These are phyloP conservation scores for Dynastes hyllus DNA, from an alignment of 2,888 invertebrate genomes.

Conservation along the genomic window DNA sequence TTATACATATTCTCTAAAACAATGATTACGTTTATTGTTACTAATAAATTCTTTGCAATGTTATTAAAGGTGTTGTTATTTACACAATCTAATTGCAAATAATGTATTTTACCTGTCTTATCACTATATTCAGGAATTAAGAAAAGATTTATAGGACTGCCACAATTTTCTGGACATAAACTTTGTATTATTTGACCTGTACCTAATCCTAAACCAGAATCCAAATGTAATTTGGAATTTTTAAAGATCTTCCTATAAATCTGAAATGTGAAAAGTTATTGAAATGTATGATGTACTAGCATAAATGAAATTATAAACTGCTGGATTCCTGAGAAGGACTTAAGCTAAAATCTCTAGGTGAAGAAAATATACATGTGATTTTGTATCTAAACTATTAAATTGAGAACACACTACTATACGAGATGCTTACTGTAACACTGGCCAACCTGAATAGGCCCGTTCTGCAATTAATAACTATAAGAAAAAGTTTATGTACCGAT, in stretches of 20 bases:
- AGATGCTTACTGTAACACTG: too few species aligned
- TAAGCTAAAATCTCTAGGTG: too few species aligned
- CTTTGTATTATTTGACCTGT: constrained; percentile 72
- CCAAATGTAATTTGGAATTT: constrained; percentile 78
- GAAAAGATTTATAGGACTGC: constrained; percentile 80
- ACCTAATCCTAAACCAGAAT: constrained; percentile 78
- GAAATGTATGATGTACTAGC: too few species aligned
- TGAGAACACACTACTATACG: too few species aligned
- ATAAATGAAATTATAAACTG: too few species aligned
- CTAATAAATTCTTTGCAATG: constrained; percentile 19
- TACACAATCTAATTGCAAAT: not conserved
- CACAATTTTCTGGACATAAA: constrained; percentile 74
- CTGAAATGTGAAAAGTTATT: constrained; percentile 58
- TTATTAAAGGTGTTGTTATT: constrained; percentile 1
- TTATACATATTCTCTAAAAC: constrained; percentile 73
- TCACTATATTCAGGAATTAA: constrained; percentile 78
- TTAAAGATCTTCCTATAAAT: constrained; percentile 74
- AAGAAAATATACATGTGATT: too few species aligned
- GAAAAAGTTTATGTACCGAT: too few species aligned
- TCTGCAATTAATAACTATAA: too few species aligned
- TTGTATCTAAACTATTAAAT: too few species aligned
- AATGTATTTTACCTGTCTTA: constrained; percentile 56
- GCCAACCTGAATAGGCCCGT: too few species aligned
- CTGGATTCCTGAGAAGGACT: too few species aligned
- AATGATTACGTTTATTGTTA: constrained; percentile 27